Percentiles rank a stretch among this genome's conserved stretches.
phyloP scores from a whole-genome alignment of 2,888 invertebrate species.

The Brachylomia viminalis region DNA sequence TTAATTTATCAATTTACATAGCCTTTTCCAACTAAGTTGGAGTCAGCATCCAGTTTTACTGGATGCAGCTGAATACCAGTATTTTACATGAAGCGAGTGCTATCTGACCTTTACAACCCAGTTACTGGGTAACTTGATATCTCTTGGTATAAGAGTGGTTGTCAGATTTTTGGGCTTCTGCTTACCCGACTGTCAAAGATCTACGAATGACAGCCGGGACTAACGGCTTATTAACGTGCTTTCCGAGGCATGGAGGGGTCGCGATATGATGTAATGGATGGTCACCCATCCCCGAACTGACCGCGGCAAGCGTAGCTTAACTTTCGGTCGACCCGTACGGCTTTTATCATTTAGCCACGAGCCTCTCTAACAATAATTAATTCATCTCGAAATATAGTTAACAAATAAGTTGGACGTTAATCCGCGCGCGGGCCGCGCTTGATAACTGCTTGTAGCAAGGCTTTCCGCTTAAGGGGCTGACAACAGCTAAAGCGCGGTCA shows the following conservation, averaged over 20 bases:
- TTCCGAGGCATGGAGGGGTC: neutral
- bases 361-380: conserved; percentile 20
- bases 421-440: conserved; percentile 53
- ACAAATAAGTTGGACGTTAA: conserved; percentile 63
- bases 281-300: neutral
- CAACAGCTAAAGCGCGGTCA: too few relatives aligned
- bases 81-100: neutral
- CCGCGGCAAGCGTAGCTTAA: neutral
- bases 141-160: neutral
- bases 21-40: neutral
- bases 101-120: neutral
- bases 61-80: neutral
- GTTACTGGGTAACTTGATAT: neutral
- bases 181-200: neutral
- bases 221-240: neutral
- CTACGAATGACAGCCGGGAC: neutral
- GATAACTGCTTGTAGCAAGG: conserved; percentile 70
- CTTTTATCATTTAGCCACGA: neutral
- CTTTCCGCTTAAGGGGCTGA: conserved; percentile 69
- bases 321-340: neutral
- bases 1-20: conserved; percentile 3
- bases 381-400: conserved; percentile 57
- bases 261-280: neutral
- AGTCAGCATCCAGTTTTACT: neutral
- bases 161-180: neutral